Conservation (phyloP, 2,113 vertebrate genomes). For the Stegostoma tigrinum region DNA sequence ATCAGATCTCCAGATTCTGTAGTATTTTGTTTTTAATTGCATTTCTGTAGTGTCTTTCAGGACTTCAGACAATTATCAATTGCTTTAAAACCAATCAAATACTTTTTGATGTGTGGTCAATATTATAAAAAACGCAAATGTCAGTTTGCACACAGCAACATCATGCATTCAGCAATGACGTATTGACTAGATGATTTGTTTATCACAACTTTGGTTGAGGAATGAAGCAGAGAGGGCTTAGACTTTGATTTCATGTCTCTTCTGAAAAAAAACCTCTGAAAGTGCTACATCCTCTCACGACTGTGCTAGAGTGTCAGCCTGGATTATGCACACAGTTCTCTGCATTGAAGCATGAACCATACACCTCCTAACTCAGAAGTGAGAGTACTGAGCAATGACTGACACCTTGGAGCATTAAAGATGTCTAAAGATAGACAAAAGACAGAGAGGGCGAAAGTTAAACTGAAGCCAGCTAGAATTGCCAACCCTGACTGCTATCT, state of each 20-base stretch:
- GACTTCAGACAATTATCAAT: neutral
- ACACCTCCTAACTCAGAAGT: neutral
- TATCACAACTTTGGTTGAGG: neutral
- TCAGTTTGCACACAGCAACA: neutral
- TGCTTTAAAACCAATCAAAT: neutral
- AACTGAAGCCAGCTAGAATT: neutral
- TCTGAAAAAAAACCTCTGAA: neutral
- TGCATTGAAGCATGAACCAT: neutral
- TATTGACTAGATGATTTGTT: neutral
- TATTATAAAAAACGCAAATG: neutral
- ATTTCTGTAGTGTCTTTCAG: neutral
- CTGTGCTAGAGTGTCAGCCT: neutral
- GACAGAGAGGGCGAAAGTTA: neutral
- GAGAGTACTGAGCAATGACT: neutral
- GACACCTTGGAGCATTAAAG: neutral
- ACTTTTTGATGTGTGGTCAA: neutral
- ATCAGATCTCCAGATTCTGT: no score
- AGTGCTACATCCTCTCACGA: neutral
- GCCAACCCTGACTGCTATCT: neutral
- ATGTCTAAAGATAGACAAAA: neutral
- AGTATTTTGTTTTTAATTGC: neutral
- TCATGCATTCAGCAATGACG: neutral
- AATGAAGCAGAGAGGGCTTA: neutral
- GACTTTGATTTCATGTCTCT: neutral
- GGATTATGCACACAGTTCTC: neutral